These are phyloP conservation scores for Flexamia atlantica DNA, from an alignment of 2,888 invertebrate species.

Conservation along the genomic window DNA sequence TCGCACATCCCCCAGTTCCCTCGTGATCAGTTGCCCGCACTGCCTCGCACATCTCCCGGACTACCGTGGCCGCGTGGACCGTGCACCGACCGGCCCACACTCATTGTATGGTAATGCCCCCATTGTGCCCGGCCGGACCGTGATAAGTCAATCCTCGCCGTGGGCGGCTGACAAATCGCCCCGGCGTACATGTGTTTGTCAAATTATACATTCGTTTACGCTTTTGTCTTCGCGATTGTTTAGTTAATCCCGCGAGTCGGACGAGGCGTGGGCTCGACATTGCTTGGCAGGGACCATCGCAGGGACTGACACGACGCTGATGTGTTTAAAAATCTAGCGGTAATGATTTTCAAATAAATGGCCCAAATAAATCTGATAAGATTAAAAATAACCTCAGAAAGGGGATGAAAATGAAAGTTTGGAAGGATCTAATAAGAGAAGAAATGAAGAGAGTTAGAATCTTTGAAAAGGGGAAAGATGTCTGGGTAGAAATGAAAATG, in stretches of 20 bases:
- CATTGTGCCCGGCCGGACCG: not conserved
- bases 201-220: constrained; percentile 43
- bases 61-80: not conserved
- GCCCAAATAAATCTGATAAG: too few relatives aligned
- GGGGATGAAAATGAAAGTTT: too few relatives aligned
- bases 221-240: constrained; percentile 37
- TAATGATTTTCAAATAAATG: too few relatives aligned
- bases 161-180: constrained; percentile 37
- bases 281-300: not conserved
- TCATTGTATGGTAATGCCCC: constrained; percentile 31
- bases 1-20: too few relatives aligned
- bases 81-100: not conserved
- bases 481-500: too few relatives aligned
- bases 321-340: too few relatives aligned
- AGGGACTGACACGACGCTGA: not conserved
- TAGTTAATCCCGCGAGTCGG: not conserved
- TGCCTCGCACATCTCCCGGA: not conserved
- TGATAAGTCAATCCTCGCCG: constrained; percentile 39
- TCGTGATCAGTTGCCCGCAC: too few relatives aligned
- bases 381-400: too few relatives aligned
- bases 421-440: too few relatives aligned
- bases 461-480: too few relatives aligned
- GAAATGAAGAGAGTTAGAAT: too few relatives aligned
- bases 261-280: not conserved
- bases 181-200: constrained; percentile 26